These are phyloP conservation scores for Crenichthys baileyi DNA, from an alignment of 2,797 vertebrate species.

Conservation along the genomic window DNA sequence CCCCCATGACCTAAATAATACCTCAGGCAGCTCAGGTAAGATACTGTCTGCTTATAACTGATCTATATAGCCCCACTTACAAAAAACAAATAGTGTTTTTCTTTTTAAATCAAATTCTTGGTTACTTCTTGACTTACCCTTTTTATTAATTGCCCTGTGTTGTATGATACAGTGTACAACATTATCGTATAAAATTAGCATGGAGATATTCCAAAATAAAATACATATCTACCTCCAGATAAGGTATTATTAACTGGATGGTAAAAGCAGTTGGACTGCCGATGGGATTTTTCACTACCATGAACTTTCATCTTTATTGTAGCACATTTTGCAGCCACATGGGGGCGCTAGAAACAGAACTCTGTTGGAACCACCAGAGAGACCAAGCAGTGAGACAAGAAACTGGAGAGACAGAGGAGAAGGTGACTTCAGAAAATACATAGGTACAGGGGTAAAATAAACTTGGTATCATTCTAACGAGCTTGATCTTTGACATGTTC, in stretches of 20 bases:
- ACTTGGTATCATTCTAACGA: neutral
- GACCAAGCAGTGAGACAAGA: neutral
- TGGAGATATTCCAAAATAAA: neutral
- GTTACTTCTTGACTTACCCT: neutral
- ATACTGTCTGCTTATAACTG: neutral
- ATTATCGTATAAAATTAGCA: neutral
- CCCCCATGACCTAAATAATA: neutral
- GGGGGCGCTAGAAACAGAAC: conserved; percentile 51
- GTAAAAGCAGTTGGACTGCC: neutral
- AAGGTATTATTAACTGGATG: neutral
- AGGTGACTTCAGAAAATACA: neutral
- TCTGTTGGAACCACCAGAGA: neutral
- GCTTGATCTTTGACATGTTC: neutral
- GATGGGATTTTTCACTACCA: neutral
- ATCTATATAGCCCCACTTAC: neutral
- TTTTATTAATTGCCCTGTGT: neutral
- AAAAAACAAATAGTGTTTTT: neutral
- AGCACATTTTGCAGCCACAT: conserved; percentile 32
- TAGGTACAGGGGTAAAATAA: neutral
- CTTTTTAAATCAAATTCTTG: neutral
- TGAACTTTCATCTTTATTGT: neutral
- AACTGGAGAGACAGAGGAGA: neutral
- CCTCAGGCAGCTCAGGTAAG: neutral
- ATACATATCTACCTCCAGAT: neutral
- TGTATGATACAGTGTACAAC: neutral